Percentiles rank a stretch among this genome's conserved stretches.
Conservation (phyloP, 2,113 vertebrate species). For the Mohoua ochrocephala region DNA sequence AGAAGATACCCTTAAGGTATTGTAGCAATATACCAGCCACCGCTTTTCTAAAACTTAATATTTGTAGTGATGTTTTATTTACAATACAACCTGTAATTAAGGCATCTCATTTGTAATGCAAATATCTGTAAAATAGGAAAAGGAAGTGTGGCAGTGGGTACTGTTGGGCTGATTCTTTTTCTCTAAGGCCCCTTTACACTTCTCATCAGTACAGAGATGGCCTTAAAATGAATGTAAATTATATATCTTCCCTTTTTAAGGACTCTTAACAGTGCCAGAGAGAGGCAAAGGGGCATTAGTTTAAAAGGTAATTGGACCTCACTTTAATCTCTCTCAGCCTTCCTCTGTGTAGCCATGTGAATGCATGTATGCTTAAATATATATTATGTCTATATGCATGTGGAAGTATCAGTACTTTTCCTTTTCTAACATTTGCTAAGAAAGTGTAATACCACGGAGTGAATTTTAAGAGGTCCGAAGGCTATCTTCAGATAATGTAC, state of each 20-base stretch:
- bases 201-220: neutral
- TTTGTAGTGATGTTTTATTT: slow-evolving; percentile 45
- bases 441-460: neutral
- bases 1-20: neutral
- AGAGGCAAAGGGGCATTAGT: neutral
- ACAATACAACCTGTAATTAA: slow-evolving; percentile 33
- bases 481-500: neutral
- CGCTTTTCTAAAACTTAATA: slow-evolving; percentile 5
- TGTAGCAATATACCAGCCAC: neutral
- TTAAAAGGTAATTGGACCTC: neutral
- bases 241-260: neutral
- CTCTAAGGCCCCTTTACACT: neutral
- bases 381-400: neutral
- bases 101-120: slow-evolving; percentile 29
- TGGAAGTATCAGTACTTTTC: neutral
- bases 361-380: neutral
- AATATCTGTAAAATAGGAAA: neutral
- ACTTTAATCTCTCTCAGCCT: neutral
- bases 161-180: neutral
- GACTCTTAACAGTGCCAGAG: neutral
- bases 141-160: neutral
- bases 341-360: neutral
- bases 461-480: neutral
- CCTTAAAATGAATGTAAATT: slow-evolving; percentile 2
- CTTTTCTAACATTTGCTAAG: neutral